Conservation (phyloP, 2,888 invertebrate species). For the Auanema freiburgensis region DNA sequence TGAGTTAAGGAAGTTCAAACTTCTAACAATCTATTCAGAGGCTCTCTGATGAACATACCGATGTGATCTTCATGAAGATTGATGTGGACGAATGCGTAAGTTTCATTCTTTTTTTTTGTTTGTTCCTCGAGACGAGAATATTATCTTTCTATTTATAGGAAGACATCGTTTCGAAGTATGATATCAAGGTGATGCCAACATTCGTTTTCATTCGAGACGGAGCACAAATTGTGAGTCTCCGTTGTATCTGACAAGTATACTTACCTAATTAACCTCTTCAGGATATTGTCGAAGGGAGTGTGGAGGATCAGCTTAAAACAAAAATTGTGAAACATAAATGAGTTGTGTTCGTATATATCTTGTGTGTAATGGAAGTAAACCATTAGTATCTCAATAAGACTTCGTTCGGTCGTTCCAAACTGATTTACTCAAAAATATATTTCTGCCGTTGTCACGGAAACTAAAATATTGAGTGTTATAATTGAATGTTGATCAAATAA, state of each 20-base stretch:
- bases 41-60: constrained; percentile 35
- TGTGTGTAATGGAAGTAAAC: too few species aligned
- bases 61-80: constrained; percentile 45
- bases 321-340: constrained; percentile 6
- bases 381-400: too few species aligned
- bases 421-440: too few species aligned
- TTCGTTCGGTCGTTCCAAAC: too few species aligned
- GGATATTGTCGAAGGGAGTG: constrained; percentile 56
- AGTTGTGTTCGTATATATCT: too few species aligned
- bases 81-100: constrained; percentile 52
- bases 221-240: constrained; percentile 44
- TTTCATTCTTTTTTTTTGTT: too few species aligned
- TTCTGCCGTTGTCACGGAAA: too few species aligned
- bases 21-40: constrained; percentile 24
- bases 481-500: too few species aligned
- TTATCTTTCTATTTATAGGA: constrained; percentile 35
- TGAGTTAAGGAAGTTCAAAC: constrained; percentile 10
- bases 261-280: constrained; percentile 18
- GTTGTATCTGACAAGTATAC: constrained; percentile 5
- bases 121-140: too few species aligned
- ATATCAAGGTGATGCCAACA: constrained; percentile 62
- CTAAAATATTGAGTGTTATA: too few species aligned
- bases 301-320: constrained; percentile 42
- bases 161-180: constrained; percentile 49
- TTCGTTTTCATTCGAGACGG: constrained; percentile 60